phyloP scores from a whole-genome alignment of 2,797 vertebrate genomes.

The Scolopax bukidnonensis region DNA sequence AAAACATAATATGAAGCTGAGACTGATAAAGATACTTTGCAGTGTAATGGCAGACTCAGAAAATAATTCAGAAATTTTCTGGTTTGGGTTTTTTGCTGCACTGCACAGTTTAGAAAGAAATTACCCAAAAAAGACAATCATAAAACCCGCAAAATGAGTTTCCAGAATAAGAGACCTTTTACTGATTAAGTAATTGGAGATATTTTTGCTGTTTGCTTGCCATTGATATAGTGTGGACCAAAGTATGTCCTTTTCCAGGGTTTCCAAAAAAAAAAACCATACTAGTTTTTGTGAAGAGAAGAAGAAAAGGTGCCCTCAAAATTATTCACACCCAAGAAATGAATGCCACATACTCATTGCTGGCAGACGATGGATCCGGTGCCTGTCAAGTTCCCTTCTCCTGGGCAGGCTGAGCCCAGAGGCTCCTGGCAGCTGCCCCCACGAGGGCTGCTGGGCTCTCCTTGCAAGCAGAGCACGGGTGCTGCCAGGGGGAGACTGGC shows the following conservation, averaged over 20 bases:
- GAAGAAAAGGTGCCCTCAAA: not conserved
- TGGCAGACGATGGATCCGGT: not conserved
- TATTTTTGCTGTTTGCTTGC: not conserved
- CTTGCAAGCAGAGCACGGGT: accelerated
- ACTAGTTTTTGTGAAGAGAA: not conserved
- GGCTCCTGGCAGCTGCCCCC: not conserved
- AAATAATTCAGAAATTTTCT: not conserved
- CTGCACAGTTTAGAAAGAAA: not conserved
- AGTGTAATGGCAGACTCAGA: not conserved
- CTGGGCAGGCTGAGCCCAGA: not conserved
- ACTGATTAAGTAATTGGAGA: not conserved
- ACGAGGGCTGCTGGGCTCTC: not conserved
- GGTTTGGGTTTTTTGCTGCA: not conserved
- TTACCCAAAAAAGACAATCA: not conserved
- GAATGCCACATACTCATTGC: not conserved
- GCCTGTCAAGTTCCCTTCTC: not conserved
- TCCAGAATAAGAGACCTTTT: not conserved
- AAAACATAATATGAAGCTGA: not conserved
- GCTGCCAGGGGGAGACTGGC: not conserved
- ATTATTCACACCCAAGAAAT: not conserved
- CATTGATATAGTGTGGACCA: not conserved
- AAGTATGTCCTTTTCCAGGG: not conserved
- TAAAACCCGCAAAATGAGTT: not conserved
- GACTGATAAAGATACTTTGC: not conserved
- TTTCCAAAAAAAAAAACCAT: not conserved